These are phyloP conservation scores for Rhyacichthys aspro DNA, from an alignment of 2,797 vertebrate genomes.

Conservation along the genomic window DNA sequence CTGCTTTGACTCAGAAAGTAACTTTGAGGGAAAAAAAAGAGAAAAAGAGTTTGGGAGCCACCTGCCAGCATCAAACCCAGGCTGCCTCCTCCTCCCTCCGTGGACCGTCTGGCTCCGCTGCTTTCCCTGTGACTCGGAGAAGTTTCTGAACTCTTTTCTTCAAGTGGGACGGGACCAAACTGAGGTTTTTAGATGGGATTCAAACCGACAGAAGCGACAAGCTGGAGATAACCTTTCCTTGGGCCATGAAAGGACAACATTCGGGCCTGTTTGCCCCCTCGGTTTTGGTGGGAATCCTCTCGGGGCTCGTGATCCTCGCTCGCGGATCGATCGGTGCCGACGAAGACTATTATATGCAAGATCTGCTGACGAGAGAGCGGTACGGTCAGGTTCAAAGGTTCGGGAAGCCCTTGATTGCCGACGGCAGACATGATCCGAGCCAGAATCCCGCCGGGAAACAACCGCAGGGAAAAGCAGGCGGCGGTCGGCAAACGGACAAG, in stretches of 20 bases:
- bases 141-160: conserved; percentile 72
- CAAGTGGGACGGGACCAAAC: conserved; percentile 54
- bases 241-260: conserved; percentile 61
- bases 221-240: conserved; percentile 53
- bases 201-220: conserved; percentile 59
- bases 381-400: conserved; percentile 75
- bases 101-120: conserved; percentile 78
- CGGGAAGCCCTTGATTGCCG: conserved; percentile 59
- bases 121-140: conserved; percentile 70
- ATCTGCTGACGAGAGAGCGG: conserved; percentile 84
- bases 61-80: conserved; percentile 63
- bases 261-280: conserved; percentile 57
- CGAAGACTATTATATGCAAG: conserved; percentile 89
- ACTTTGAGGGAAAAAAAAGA: neutral
- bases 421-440: conserved; percentile 40
- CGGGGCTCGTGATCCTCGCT: conserved; percentile 62
- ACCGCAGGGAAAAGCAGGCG: conserved; percentile 77
- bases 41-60: conserved; percentile 49
- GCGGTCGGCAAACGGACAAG: conserved; percentile 79
- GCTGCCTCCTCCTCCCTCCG: conserved; percentile 66
- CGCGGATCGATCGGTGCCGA: conserved; percentile 77
- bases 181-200: conserved; percentile 70
- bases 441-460: conserved; percentile 70
- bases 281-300: conserved; percentile 76
- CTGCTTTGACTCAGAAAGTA: conserved; percentile 25